Evolutionary conservation across 2,797 vertebrate species (phyloP).

Genomic region (Poeciliopsis turneri): DNA sequence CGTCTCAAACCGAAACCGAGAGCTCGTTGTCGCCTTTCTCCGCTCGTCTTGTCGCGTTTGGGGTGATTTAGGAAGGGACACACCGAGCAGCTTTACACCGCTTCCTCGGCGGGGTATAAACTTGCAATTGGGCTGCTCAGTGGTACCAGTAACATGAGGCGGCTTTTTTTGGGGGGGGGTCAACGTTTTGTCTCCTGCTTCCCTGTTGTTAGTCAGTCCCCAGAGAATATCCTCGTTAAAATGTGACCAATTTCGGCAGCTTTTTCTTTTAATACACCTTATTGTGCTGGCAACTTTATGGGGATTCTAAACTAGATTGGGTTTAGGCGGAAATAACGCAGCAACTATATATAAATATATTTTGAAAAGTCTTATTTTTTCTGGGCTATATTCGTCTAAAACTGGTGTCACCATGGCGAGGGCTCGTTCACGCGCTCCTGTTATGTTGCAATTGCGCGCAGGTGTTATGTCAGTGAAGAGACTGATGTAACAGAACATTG

Average conservation of each 20-base stretch:
- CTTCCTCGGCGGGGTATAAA: constrained; percentile 28
- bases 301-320: not conserved
- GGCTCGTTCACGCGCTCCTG: not conserved
- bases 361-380: not conserved
- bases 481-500: not conserved
- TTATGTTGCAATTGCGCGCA: not conserved
- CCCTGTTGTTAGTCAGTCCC: constrained; percentile 9
- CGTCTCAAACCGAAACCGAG: constrained; percentile 8
- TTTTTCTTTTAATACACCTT: not conserved
- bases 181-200: constrained; percentile 1
- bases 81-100: constrained; percentile 7
- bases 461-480: not conserved
- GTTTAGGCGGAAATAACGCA: not conserved
- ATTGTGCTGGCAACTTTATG: not conserved
- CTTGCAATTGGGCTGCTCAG: constrained; percentile 10
- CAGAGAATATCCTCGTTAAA: not conserved
- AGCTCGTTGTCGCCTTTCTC: constrained; percentile 45
- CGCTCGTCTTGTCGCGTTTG: not conserved
- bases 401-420: constrained; percentile 12
- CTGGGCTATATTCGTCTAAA: not conserved
- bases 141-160: constrained; percentile 1
- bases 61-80: constrained; percentile 22
- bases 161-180: constrained; percentile 38
- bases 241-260: fast-evolving
- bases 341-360: not conserved